Base-by-base conservation (phyloP, 2,113 vertebrate genomes). In the Mus pahari region DNA sequence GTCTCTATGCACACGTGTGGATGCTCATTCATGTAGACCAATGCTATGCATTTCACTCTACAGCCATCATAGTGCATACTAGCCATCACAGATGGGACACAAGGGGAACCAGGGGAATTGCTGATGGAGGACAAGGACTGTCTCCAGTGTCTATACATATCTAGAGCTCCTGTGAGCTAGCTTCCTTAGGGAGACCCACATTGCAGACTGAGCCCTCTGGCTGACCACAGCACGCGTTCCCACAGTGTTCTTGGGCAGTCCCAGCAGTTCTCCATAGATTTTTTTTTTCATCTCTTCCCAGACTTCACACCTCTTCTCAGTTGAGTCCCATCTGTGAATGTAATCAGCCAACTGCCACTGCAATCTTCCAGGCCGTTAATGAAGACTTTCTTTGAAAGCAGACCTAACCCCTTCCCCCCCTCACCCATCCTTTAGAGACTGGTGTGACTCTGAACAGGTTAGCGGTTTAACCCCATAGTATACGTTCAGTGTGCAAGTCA, bases 331-430 rank as follows among this genome's bases (percentile, higher is more conserved):
- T 98, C 98, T 98, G 97, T 96, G 97, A 97, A 97, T 96, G 98
- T 98, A 98, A 98, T 98, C 97, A 98, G 94, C 96, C 94, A 97
- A 93, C 96, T 96, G 96, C 97, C 97, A 96, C 89, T 64, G 26
- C 50, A 28, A 50, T 97, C 97, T 97, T 97, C 97, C 97, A 97
- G 92, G 94, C 98, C 96, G 94, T 98, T 98, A 98, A 97, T 98
- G 97, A 98, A 98, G 95, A 96, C 96, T 96, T 97, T 97, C 97
- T 98, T 96, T 96, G 98, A 97, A 92, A 92, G 55, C 62, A 94
- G 94, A 94, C 94, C 94, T 90, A 92, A 97, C 95, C 36, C 92
- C 91, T n/a, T n/a, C 60, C 92, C 19, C 60, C 87, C 83, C 96
- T 55, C 91, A 75, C 93, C 74, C 91, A 53, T 17, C 68, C 62